A percentile compares a stretch with the other conserved stretches of the same genome.
Evolutionary conservation across 2,113 vertebrate species (phyloP).

Genomic region (Astur gentilis): DNA sequence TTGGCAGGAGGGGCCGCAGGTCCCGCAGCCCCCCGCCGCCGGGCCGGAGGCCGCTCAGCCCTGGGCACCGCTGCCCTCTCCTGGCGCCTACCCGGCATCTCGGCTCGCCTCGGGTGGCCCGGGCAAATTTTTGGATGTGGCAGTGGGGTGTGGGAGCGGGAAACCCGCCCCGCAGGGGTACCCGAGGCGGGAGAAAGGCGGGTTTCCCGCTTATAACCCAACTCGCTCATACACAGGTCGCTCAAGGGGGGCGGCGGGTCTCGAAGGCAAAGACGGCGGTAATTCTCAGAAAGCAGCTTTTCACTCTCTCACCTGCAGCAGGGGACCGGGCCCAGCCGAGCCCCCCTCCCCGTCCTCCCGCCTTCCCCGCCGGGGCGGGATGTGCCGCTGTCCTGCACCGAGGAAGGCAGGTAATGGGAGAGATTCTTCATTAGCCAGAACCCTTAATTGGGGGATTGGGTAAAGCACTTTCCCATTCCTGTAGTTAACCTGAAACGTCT

Average conservation of each 20-base stretch:
- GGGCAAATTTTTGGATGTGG: rapidly evolving
- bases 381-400: rapidly evolving
- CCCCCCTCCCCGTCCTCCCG: neutral
- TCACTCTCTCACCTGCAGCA: neutral
- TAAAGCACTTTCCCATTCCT: neutral
- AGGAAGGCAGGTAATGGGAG: neutral
- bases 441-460: neutral
- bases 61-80: slow-evolving; percentile 44
- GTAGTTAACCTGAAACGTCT: neutral
- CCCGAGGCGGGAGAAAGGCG: rapidly evolving
- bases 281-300: neutral
- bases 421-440: neutral
- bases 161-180: rapidly evolving
- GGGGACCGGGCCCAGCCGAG: neutral
- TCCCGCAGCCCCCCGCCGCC: no score
- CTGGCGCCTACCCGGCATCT: neutral
- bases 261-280: no score
- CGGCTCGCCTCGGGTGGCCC: rapidly evolving
- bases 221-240: rapidly evolving
- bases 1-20: no score
- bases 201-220: neutral
- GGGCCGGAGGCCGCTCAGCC: neutral
- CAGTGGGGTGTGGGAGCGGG: rapidly evolving
- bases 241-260: rapidly evolving
- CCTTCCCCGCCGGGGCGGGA: neutral